These are phyloP conservation scores for Lepidurus couesii DNA, from an alignment of 1,140 invertebrate genomes.

Conservation along the genomic window DNA sequence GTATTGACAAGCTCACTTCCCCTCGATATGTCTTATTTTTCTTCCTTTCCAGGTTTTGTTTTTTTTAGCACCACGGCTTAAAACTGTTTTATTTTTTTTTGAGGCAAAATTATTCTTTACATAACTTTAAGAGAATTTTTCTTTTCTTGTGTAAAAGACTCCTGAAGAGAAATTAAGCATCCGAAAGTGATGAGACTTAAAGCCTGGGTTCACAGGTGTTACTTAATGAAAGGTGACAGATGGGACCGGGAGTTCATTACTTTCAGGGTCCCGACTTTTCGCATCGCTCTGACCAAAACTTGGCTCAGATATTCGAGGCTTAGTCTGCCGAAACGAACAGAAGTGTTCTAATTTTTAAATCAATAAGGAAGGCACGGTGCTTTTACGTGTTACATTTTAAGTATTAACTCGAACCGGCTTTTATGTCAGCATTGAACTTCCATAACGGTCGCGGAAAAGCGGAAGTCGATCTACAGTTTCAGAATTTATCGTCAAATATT, in stretches of 20 bases:
- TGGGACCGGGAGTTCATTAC: constrained; percentile 10
- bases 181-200: neutral
- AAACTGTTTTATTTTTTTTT: neutral
- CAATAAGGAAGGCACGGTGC: neutral
- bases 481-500: no score
- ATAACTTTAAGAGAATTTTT: neutral
- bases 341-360: constrained; percentile 17
- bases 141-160: neutral
- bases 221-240: constrained; percentile 11
- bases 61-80: neutral
- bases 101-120: neutral
- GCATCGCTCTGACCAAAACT: neutral
- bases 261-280: constrained; percentile 3
- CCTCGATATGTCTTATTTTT: neutral
- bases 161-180: neutral
- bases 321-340: neutral
- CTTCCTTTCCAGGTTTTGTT: neutral
- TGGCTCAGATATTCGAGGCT: neutral
- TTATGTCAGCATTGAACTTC: neutral
- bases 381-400: neutral
- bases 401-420: neutral
- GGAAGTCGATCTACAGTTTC: no score
- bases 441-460: neutral
- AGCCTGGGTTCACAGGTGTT: constrained; percentile 10
- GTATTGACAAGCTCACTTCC: constrained; percentile 1